Evolutionary conservation across 2,797 vertebrate species (phyloP), one percentile per base, ranked within the genome.

Genomic region (Chaenodraco wilsoni): DNA sequence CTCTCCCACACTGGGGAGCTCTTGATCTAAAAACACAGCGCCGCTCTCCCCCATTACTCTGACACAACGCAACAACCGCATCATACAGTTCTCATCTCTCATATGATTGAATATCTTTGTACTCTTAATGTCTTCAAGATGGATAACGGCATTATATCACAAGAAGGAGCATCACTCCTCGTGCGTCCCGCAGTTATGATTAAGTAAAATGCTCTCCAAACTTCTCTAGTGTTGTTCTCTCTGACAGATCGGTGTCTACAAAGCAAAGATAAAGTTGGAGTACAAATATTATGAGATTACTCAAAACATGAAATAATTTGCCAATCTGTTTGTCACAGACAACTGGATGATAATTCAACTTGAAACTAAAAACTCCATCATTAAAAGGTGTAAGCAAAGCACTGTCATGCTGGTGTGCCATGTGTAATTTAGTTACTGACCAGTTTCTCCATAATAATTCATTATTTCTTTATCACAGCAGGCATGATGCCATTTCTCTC

Each of bases 1-100:
- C 66, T 13, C 44, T 1, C 9, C 89, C 93, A 92, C 88, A 88
- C 56, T 1, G 89, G 71, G 90, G 92, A 72, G 90, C 88, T 92
- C 85, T 78, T 76, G 87, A 81, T 81, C 84, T 54, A 88, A 74
- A 82, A 80, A 86, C 84, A 2, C 72, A 61, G 15, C 0, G 9
- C 15, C 2, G 33, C 3, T 59, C 5, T 21, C 21, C 9, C 37
- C 17, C 5, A 5, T 9, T 4, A 17, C 43, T 54, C 68, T 19
- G 49, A 3, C 33, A 37, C 6, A 6, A 9, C 33, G 33, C 33
- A 45, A 5, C 13, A 23, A 17, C 27, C 19, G 21, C 51, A 52
- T 45, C 41, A 19, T 0, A 56, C 48, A 69, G 43, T 21, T 56
- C 69, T 56, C 61, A 73, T 72, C 48, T 64, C 33, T 77, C 61